Percentiles rank a stretch among this genome's conserved stretches.
phyloP scores from a whole-genome alignment of 2,113 vertebrate species.

The Sinocyclocheilus grahami region DNA sequence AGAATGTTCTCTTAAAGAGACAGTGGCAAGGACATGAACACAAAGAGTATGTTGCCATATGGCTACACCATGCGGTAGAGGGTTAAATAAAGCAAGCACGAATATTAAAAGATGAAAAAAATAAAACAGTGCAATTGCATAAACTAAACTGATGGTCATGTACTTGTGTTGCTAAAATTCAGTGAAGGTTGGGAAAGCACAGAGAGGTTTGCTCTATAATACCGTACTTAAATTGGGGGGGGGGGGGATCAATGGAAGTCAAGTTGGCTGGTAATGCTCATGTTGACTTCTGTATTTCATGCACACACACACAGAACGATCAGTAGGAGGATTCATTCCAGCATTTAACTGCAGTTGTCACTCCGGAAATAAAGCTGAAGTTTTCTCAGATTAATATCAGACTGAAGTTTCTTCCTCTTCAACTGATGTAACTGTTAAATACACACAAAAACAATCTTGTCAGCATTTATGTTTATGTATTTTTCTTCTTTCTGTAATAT shows the following conservation, averaged over 20 bases:
- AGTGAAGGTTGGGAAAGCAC: not conserved
- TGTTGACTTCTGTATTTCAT: not conserved
- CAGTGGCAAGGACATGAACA: too few species aligned
- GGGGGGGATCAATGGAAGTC: not conserved
- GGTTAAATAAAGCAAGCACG: not conserved
- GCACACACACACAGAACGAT: not conserved
- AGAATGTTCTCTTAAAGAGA: too few species aligned
- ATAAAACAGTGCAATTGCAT: not conserved
- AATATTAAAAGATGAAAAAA: not conserved
- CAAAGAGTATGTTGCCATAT: too few species aligned
- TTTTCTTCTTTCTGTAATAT: too few species aligned
- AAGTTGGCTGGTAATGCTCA: not conserved
- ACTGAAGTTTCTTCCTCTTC: not conserved
- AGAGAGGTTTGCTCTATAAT: not conserved
- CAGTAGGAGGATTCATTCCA: too few species aligned
- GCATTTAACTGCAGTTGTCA: too few species aligned
- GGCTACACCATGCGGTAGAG: too few species aligned
- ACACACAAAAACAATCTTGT: not conserved
- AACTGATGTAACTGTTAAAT: not conserved
- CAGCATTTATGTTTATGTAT: too few species aligned
- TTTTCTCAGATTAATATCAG: not conserved
- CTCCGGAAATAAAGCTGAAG: not conserved
- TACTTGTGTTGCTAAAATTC: not conserved
- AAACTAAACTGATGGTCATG: not conserved
- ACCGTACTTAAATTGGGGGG: not conserved